phyloP scores from a whole-genome alignment of 2,113 vertebrate species.

The Eptesicus fuscus region DNA sequence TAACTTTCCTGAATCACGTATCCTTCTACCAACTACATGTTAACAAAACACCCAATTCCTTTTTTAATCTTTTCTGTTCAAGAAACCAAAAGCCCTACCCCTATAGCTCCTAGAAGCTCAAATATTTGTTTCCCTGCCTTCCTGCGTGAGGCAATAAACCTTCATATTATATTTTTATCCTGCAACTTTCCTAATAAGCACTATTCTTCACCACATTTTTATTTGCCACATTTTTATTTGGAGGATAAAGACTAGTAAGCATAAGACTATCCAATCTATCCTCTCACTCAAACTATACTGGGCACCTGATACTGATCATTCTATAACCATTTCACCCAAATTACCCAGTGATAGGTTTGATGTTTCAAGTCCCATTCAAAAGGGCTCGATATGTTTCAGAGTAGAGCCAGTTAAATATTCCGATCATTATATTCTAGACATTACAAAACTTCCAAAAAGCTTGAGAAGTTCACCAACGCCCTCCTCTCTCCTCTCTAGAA shows the following conservation, averaged over 20 bases:
- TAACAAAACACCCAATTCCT: slow-evolving; percentile 8
- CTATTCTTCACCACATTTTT: background rate
- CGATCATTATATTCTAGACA: background rate
- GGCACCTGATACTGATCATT: background rate
- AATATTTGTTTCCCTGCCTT: background rate
- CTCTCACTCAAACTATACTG: background rate
- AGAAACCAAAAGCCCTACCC: background rate
- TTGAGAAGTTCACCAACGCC: background rate
- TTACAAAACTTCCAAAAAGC: slow-evolving; percentile 2
- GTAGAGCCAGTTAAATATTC: background rate
- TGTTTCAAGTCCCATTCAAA: background rate
- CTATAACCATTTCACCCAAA: background rate
- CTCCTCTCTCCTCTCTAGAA: background rate
- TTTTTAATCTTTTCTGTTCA: slow-evolving; percentile 17
- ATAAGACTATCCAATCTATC: background rate
- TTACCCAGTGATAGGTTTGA: background rate
- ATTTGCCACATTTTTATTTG: background rate
- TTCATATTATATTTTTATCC: background rate
- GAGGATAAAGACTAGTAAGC: background rate
- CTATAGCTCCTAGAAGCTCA: background rate
- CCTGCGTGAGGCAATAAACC: background rate
- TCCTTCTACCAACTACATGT: slow-evolving; percentile 3
- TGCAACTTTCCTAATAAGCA: background rate
- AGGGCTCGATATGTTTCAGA: background rate
- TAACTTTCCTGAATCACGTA: background rate